Conservation (phyloP, 2,113 vertebrate species). For the Peromyscus maniculatus region DNA sequence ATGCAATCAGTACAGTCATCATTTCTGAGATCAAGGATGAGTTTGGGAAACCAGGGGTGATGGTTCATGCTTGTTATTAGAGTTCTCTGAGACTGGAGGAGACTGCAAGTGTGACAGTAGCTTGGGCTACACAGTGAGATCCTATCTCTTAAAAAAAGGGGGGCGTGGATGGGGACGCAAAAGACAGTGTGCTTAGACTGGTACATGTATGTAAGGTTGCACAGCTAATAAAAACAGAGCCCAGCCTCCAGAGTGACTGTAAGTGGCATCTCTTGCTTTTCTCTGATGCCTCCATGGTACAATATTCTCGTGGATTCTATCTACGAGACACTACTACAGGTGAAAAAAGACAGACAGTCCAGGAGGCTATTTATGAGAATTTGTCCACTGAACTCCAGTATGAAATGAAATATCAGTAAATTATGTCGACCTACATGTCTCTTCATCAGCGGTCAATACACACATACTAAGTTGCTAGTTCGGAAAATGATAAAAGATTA, state of each 20-base stretch:
- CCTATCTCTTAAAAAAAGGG: not conserved
- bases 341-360: conserved; percentile 35
- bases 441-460: conserved; percentile 66
- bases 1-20: not conserved
- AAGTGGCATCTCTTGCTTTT: not conserved
- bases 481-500: conserved; percentile 73
- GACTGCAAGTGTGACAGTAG: no score
- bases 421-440: conserved; percentile 72
- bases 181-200: not conserved
- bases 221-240: conserved; percentile 39
- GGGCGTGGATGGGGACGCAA: not conserved
- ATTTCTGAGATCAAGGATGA: not conserved
- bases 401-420: conserved; percentile 73
- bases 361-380: conserved; percentile 61
- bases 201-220: not conserved
- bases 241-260: conserved; percentile 3
- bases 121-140: not conserved
- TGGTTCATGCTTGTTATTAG: not conserved
- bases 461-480: conserved; percentile 66
- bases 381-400: conserved; percentile 63
- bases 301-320: conserved; percentile 6
- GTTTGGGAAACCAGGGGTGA: not conserved
- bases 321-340: conserved; percentile 1
- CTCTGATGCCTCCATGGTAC: not conserved
- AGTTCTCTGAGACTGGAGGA: not conserved